Percentiles rank a stretch among this genome's conserved stretches.
phyloP scores from a whole-genome alignment of 2,113 vertebrate genomes.

The Carassius carassius region DNA sequence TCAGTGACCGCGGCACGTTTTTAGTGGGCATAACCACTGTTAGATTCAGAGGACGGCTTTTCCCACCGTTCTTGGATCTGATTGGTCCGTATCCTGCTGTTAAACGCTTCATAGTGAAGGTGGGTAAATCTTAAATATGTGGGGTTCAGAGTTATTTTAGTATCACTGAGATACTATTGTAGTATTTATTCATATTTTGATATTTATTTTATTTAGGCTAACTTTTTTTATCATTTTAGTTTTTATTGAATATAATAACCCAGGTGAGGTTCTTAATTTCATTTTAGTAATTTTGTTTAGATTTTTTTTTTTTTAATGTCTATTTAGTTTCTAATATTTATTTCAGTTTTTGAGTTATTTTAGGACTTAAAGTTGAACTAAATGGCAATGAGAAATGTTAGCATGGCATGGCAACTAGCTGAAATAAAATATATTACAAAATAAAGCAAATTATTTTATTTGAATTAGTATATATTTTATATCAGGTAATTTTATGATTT shows the following conservation, averaged over 20 bases:
- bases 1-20: slow-evolving; percentile 69
- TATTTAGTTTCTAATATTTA: not conserved
- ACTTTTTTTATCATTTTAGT: no score
- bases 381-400: not conserved
- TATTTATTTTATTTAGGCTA: no score
- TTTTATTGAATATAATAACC: no score
- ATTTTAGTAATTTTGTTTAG: no score
- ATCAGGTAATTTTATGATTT: not conserved
- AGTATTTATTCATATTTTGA: no score
- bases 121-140: slow-evolving; percentile 42
- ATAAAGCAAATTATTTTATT: not conserved
- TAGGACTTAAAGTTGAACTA: not conserved
- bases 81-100: slow-evolving; percentile 70
- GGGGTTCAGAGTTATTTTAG: not conserved
- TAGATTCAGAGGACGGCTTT: slow-evolving; percentile 60
- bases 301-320: no score
- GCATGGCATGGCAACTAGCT: no score
- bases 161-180: not conserved
- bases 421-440: no score
- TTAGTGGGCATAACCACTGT: slow-evolving; percentile 73
- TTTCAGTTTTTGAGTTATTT: not conserved
- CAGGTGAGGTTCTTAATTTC: no score
- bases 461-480: not conserved
- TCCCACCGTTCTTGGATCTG: slow-evolving; percentile 73
- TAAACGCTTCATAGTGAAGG: slow-evolving; percentile 76